phyloP scores from a whole-genome alignment of 2,113 vertebrate genomes.

The Passer domesticus region DNA sequence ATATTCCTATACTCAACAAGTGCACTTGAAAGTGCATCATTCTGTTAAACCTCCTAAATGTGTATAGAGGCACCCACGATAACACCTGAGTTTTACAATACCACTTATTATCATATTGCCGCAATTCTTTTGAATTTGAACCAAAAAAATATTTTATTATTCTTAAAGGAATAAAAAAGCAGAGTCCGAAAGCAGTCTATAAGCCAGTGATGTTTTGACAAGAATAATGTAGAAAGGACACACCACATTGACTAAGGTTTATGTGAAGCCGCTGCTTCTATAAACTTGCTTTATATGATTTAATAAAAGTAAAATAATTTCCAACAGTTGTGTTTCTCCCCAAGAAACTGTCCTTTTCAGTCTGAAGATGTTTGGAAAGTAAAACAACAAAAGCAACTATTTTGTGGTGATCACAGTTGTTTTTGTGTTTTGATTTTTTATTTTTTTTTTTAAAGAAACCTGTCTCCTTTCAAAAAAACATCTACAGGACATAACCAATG shows the following conservation, averaged over 20 bases:
- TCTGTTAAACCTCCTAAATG: not conserved
- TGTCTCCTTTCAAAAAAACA: not conserved
- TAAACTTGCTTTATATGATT: not conserved
- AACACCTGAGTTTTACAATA: not conserved
- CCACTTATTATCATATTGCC: not conserved
- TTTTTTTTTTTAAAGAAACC: not conserved
- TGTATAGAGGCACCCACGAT: not conserved
- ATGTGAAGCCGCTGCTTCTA: not conserved
- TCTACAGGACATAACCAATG: not conserved
- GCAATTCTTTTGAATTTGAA: not conserved
- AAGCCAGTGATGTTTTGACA: not conserved
- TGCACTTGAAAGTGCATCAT: not conserved
- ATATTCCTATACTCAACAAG: not conserved
- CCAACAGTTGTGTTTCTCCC: not conserved
- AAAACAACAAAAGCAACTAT: not conserved
- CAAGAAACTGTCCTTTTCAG: not conserved
- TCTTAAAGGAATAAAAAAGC: not conserved
- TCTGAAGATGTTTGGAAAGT: not conserved
- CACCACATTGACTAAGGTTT: not conserved
- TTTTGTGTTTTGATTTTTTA: not conserved
- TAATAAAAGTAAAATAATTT: not conserved
- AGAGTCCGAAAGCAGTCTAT: not conserved
- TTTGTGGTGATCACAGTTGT: fast-evolving
- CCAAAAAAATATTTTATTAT: fast-evolving
- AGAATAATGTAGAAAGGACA: not conserved